These are phyloP conservation scores for Isurus oxyrinchus DNA, from an alignment of 2,113 vertebrate genomes.

Conservation along the genomic window DNA sequence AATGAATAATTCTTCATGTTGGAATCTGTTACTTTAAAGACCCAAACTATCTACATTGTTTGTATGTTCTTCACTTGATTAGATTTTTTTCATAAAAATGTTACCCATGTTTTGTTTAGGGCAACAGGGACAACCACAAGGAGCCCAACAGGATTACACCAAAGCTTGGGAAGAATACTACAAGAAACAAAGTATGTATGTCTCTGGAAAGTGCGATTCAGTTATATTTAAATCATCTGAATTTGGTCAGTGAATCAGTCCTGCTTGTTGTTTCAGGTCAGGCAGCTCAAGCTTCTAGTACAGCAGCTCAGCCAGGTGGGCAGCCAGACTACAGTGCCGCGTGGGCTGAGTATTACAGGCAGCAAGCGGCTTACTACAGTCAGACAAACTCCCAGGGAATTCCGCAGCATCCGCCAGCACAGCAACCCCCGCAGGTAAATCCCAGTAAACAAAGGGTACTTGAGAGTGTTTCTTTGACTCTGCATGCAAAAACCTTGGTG, in stretches of 20 bases:
- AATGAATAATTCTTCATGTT: not conserved
- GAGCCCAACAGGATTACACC: constrained; percentile 56
- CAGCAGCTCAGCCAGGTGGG: constrained; percentile 77
- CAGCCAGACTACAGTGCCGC: constrained; percentile 95
- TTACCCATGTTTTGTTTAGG: constrained; percentile 48
- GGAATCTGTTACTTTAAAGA: not conserved
- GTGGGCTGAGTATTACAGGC: constrained; percentile 96
- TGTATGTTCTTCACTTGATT: not conserved
- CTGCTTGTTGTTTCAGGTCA: constrained; percentile 55
- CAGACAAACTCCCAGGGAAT: constrained; percentile 86
- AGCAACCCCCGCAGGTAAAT: constrained; percentile 82
- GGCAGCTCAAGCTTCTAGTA: constrained; percentile 65
- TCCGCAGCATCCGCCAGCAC: constrained; percentile 79
- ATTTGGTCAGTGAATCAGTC: constrained; percentile 23
- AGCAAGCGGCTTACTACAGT: constrained; percentile 94
- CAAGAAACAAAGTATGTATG: constrained; percentile 65
- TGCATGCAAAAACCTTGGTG: not conserved
- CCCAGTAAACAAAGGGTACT: not conserved
- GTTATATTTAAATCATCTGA: not conserved
- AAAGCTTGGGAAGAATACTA: constrained; percentile 74
- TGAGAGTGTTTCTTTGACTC: not conserved
- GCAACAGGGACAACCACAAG: constrained; percentile 66
- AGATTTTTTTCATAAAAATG: not conserved
- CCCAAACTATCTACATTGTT: not conserved
- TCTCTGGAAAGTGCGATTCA: not conserved